Evolutionary conservation across 2,888 invertebrate genomes (phyloP).

Genomic region (Nemotelus pantherinus): DNA sequence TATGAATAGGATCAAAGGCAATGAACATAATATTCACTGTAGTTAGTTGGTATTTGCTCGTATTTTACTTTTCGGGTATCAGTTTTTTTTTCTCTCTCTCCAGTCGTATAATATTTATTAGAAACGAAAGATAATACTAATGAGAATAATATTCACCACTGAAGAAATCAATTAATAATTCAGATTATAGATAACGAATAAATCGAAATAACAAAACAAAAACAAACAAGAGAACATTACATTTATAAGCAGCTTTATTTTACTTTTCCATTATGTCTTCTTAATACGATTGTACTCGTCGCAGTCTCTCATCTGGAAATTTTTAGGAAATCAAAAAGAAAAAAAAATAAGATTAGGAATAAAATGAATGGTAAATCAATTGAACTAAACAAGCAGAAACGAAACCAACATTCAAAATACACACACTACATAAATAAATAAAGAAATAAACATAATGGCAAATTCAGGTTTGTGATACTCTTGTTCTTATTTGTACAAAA

Average conservation of each 20-base stretch:
- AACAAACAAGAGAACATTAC: too few species aligned
- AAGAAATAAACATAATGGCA: slow-evolving; percentile 45
- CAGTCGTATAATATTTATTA: too few species aligned
- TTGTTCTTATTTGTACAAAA: slow-evolving; percentile 52
- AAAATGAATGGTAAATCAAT: slow-evolving; percentile 7
- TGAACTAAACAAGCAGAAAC: slow-evolving; percentile 5
- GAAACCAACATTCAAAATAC: not conserved
- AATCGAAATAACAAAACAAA: too few species aligned
- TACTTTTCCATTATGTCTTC: too few species aligned
- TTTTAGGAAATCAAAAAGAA: not conserved
- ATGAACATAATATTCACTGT: slow-evolving; percentile 28
- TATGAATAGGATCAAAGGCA: slow-evolving; percentile 23
- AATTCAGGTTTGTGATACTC: slow-evolving; percentile 52
- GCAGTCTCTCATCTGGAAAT: too few species aligned
- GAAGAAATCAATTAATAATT: too few species aligned
- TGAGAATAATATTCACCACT: too few species aligned
- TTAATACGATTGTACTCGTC: too few species aligned
- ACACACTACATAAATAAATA: not conserved
- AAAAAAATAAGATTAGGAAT: not conserved
- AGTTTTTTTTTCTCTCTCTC: not conserved
- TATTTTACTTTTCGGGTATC: not conserved
- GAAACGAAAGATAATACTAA: too few species aligned
- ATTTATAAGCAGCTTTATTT: too few species aligned
- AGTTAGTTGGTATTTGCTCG: slow-evolving; percentile 24
- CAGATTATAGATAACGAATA: too few species aligned